phyloP scores from a whole-genome alignment of 2,113 vertebrate species.

The Cyprinodon variegatus region DNA sequence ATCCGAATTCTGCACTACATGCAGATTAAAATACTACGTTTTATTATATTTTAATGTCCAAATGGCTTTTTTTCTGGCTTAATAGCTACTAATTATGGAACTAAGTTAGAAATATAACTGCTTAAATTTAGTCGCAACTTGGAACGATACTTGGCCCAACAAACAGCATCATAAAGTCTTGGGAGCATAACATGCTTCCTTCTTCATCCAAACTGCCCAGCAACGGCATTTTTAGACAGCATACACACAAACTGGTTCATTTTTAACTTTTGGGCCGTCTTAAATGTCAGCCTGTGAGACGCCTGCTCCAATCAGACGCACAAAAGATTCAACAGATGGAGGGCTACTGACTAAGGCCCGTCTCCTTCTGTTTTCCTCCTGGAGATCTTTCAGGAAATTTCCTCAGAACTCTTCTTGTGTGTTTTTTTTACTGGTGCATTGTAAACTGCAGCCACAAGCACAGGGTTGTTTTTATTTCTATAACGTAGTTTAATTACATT shows the following conservation, averaged over 20 bases:
- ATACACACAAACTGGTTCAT: conserved; percentile 45
- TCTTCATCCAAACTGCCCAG: conserved; percentile 10
- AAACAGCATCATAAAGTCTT: conserved; percentile 17
- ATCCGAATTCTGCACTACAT: background rate
- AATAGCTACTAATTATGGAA: background rate
- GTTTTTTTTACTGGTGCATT: background rate
- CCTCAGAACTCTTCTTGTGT: background rate
- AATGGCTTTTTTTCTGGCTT: background rate
- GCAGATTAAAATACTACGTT: background rate
- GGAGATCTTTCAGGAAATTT: conserved; percentile 15
- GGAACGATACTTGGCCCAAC: conserved; percentile 1
- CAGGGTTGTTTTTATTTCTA: background rate
- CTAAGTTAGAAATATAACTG: background rate
- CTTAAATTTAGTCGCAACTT: conserved; percentile 3
- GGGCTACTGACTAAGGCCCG: conserved; percentile 20
- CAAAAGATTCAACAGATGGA: conserved; percentile 42
- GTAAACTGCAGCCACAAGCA: background rate
- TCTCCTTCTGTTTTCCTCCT: background rate
- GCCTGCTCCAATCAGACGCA: conserved; percentile 29
- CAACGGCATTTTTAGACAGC: conserved; percentile 10
- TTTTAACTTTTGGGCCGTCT: conserved; percentile 27
- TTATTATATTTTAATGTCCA: background rate
- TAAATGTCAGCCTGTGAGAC: conserved; percentile 52
- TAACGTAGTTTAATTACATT: conserved; percentile 11
- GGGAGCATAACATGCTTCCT: conserved; percentile 8